Percentiles rank a stretch among this genome's conserved stretches.
Conservation (phyloP, 1,140 invertebrate species). For the Bombus difficillimus region DNA sequence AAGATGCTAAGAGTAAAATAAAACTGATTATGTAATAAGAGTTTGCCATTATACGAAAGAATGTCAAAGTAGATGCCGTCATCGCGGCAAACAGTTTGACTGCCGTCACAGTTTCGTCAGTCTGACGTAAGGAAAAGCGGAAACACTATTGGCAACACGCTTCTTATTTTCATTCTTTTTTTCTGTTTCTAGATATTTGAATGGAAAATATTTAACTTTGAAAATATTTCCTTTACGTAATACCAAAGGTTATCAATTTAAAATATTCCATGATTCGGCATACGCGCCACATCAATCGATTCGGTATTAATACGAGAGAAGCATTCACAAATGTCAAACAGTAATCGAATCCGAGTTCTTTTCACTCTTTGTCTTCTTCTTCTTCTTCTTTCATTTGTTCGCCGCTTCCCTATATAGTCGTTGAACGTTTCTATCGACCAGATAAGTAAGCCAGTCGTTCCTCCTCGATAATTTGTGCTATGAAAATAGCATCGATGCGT, state of each 20-base stretch:
- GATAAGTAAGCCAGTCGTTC: conserved; percentile 39
- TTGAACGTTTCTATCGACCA: not conserved
- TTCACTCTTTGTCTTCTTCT: not conserved
- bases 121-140: not conserved
- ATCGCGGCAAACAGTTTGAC: not conserved
- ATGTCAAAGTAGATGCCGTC: not conserved
- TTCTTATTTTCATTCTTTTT: not conserved
- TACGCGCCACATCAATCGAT: not conserved
- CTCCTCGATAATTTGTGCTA: not conserved
- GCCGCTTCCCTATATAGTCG: not conserved
- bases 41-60: not conserved
- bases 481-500: conserved; percentile 41
- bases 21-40: not conserved
- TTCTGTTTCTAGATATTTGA: not conserved
- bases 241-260: conserved; percentile 34
- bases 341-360: not conserved
- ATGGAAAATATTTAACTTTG: not conserved
- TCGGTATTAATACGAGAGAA: not conserved
- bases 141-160: not conserved
- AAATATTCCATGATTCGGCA: conserved; percentile 18
- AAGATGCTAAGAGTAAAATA: not conserved
- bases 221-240: not conserved
- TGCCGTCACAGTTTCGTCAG: not conserved
- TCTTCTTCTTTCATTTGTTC: too few species aligned
- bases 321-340: too few species aligned